phyloP scores from a whole-genome alignment of 2,888 invertebrate species.

The Drosophila macrothrix region DNA sequence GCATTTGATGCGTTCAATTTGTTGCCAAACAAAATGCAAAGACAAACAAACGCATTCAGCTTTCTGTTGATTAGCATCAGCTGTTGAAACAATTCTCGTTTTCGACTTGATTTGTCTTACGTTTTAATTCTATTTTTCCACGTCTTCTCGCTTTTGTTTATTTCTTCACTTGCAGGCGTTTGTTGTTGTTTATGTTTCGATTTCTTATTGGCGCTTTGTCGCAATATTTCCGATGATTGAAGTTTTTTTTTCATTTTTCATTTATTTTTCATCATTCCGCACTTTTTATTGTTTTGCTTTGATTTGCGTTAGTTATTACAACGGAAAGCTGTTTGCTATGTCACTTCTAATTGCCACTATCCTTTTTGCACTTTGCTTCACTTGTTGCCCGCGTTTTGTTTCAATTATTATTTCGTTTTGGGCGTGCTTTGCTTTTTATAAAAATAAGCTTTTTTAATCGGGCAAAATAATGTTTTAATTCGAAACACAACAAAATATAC shows the following conservation, averaged over 20 bases:
- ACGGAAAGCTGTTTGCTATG: conserved; percentile 36
- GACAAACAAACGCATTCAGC: conserved; percentile 56
- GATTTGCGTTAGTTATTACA: conserved; percentile 11
- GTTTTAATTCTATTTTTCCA: conserved; percentile 38
- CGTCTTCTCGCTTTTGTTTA: conserved; percentile 35
- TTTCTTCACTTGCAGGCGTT: conserved; percentile 60
- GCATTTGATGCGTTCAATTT: conserved; percentile 77
- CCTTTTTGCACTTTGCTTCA: conserved; percentile 15
- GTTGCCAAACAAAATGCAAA: conserved; percentile 78
- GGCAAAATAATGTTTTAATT: conserved; percentile 40
- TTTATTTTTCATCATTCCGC: conserved; percentile 34
- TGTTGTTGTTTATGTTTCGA: conserved; percentile 67
- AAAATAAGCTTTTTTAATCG: not conserved
- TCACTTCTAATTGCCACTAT: conserved; percentile 14
- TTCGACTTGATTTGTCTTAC: conserved; percentile 54
- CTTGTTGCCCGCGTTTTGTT: conserved; percentile 8
- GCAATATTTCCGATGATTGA: conserved; percentile 66
- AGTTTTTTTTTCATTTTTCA: conserved; percentile 49
- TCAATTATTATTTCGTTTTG: conserved; percentile 33
- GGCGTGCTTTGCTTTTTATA: conserved; percentile 31
- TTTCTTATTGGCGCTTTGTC: conserved; percentile 70
- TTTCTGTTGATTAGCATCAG: conserved; percentile 74
- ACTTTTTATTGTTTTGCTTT: conserved; percentile 20
- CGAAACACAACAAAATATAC: conserved; percentile 29
- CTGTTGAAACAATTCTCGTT: conserved; percentile 69